phyloP scores from a whole-genome alignment of 2,888 invertebrate genomes.

The Drosophila subquinaria region DNA sequence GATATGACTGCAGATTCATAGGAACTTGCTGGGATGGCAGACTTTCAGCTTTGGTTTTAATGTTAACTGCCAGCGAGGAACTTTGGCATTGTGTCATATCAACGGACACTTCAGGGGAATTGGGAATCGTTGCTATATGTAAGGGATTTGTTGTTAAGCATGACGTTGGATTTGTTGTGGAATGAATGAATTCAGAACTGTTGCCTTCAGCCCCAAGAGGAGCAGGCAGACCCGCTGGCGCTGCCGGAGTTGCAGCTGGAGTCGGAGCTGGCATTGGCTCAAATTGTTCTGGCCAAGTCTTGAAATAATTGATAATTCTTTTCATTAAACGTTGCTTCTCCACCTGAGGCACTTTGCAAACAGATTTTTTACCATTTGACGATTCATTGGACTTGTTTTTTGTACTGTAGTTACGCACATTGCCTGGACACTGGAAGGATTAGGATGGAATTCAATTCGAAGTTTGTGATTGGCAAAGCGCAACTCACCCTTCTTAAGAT shows the following conservation, averaged over 20 bases:
- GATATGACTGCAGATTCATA: conserved; percentile 85
- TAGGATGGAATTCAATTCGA: not conserved
- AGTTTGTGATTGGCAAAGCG: too few relatives aligned
- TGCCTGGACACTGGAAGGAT: conserved; percentile 6
- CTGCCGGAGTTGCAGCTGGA: not conserved
- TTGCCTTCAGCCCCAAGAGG: too few relatives aligned
- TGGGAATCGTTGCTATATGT: not conserved
- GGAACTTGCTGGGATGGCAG: not conserved
- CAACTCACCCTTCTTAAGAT: conserved; percentile 27
- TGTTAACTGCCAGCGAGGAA: not conserved
- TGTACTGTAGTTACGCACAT: conserved; percentile 20
- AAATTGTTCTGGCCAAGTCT: conserved; percentile 9
- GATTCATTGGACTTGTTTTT: not conserved
- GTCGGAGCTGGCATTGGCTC: not conserved
- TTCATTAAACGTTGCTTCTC: not conserved
- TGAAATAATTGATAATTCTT: conserved; percentile 6
- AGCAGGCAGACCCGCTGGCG: too few relatives aligned
- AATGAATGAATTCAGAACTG: too few relatives aligned
- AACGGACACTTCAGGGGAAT: not conserved
- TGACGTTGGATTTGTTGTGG: too few relatives aligned
- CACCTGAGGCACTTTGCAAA: not conserved
- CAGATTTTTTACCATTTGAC: not conserved
- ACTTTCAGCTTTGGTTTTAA: not conserved
- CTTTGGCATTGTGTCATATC: not conserved
- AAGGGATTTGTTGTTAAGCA: too few relatives aligned